These are phyloP conservation scores for Tapera naevia DNA, from an alignment of 2,797 vertebrate species.

Conservation along the genomic window DNA sequence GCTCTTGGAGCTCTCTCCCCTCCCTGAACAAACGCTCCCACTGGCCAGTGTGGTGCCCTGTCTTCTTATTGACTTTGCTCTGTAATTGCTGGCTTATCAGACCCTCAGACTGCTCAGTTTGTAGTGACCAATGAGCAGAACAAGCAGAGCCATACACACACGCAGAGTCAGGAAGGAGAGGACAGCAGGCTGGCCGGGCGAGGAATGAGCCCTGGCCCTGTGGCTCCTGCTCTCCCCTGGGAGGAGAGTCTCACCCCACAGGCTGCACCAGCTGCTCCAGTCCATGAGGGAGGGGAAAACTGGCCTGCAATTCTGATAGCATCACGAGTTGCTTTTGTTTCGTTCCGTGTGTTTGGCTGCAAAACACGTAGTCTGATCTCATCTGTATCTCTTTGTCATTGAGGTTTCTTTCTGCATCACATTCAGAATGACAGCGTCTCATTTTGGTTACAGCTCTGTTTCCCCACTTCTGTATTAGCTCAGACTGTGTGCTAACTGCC, in stretches of 20 bases:
- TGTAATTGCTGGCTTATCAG: slow-evolving; percentile 60
- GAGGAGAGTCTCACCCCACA: background rate
- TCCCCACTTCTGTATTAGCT: background rate
- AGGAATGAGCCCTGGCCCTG: background rate
- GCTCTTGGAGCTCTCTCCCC: background rate
- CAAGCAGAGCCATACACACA: accelerated
- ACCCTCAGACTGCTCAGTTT: slow-evolving; percentile 1
- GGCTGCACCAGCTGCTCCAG: background rate
- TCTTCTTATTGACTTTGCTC: slow-evolving; percentile 63
- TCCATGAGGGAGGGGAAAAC: background rate
- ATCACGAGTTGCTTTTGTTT: background rate
- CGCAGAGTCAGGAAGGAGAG: background rate
- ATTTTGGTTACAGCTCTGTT: background rate
- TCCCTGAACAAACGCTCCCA: slow-evolving; percentile 42
- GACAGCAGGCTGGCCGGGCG: background rate
- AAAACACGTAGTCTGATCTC: background rate
- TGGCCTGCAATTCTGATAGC: background rate
- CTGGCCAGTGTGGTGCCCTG: slow-evolving; percentile 9
- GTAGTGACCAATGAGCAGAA: background rate
- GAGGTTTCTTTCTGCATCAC: background rate
- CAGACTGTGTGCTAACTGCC: background rate
- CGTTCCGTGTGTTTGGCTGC: background rate
- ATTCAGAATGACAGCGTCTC: background rate
- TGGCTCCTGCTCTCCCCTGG: accelerated
- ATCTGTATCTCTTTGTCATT: background rate